Percentiles rank a stretch among this genome's conserved stretches.
Conservation (phyloP, 2,888 invertebrate species). For the Acanthoscelides obtectus region DNA sequence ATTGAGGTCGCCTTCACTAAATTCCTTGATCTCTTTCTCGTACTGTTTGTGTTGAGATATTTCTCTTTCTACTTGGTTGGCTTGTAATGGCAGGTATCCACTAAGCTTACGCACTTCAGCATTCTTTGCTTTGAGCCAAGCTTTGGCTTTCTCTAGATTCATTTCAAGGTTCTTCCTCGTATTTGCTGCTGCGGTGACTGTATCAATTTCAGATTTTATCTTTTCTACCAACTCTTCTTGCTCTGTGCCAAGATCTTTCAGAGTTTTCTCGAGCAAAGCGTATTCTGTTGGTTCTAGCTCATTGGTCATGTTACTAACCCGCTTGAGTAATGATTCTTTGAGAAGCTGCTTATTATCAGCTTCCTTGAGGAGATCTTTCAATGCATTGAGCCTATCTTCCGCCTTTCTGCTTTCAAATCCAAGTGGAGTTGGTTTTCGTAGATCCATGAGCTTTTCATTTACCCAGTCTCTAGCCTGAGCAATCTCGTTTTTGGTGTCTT, state of each 20-base stretch:
- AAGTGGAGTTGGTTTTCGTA: constrained; percentile 63
- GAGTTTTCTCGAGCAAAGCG: constrained; percentile 67
- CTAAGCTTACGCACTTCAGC: constrained; percentile 72
- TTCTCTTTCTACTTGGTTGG: constrained; percentile 78
- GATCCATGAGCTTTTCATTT: constrained; percentile 63
- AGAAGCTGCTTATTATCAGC: constrained; percentile 79
- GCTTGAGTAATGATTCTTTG: constrained; percentile 77
- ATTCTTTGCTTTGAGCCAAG: constrained; percentile 75
- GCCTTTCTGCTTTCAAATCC: constrained; percentile 75
- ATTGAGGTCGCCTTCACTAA: constrained; percentile 67
- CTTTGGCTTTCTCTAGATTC: constrained; percentile 71
- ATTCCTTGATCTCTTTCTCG: constrained; percentile 71
- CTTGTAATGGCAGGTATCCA: constrained; percentile 73
- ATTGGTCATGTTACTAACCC: constrained; percentile 76
- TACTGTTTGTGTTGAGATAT: constrained; percentile 70
- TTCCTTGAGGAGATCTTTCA: constrained; percentile 75
- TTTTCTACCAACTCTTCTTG: constrained; percentile 69
- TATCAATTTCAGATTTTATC: constrained; percentile 69
- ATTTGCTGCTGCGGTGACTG: constrained; percentile 64
- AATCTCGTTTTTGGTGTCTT: constrained; percentile 76
- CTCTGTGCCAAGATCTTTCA: constrained; percentile 68
- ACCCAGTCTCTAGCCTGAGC: constrained; percentile 76
- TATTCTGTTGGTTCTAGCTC: constrained; percentile 84
- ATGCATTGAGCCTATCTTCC: constrained; percentile 66
- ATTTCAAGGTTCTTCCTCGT: constrained; percentile 72